A percentile compares a stretch with the other conserved stretches of the same genome.
Evolutionary conservation across 2,113 vertebrate genomes (phyloP).

Genomic region (Erythrolamprus reginae): DNA sequence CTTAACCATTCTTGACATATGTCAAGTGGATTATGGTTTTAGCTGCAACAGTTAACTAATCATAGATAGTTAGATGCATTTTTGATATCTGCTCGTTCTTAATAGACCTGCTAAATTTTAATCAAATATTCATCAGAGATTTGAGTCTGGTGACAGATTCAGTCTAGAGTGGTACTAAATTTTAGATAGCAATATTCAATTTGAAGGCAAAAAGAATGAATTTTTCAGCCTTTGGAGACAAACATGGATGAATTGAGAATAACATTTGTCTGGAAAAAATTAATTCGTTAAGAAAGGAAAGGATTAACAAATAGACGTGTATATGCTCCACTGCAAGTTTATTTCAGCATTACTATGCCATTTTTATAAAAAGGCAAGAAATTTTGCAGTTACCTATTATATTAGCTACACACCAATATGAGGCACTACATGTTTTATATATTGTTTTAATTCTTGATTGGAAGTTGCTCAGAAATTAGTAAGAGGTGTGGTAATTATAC

Average conservation of each 20-base stretch:
- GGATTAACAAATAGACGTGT: not conserved
- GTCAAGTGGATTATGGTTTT: not conserved
- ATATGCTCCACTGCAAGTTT: not conserved
- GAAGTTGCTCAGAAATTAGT: not conserved
- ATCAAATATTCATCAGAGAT: not conserved
- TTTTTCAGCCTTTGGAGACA: not conserved
- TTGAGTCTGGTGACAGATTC: not conserved
- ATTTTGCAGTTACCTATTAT: not conserved
- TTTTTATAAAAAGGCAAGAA: not conserved
- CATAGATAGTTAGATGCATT: not conserved
- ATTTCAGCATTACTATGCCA: not conserved
- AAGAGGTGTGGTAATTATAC: not conserved
- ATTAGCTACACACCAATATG: not conserved
- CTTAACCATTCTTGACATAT: not conserved
- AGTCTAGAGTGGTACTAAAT: not conserved
- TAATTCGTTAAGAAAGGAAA: not conserved
- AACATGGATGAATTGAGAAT: not conserved
- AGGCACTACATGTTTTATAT: not conserved
- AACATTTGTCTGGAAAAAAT: not conserved
- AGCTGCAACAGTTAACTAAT: not conserved
- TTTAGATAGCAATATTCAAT: not conserved
- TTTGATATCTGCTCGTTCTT: not conserved
- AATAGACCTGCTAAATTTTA: not conserved
- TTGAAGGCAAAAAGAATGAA: not conserved
- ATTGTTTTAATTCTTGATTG: not conserved